Percentiles rank a stretch among this genome's conserved stretches.
Conservation (phyloP, 2,888 invertebrate genomes). For the Tachina fera region DNA sequence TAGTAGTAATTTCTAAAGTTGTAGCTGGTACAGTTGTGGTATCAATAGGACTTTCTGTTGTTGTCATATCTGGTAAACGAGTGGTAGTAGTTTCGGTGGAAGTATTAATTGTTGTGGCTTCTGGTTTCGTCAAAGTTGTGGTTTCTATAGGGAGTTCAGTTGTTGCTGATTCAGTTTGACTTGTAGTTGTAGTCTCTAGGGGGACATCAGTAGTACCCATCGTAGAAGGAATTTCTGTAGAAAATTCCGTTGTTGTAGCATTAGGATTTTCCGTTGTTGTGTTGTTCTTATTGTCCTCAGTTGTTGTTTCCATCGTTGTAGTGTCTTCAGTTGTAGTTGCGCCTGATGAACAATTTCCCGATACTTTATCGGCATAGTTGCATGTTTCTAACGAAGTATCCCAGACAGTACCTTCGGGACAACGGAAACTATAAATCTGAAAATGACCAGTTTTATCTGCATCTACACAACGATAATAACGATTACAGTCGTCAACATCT, state of each 20-base stretch:
- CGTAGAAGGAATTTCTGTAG: slow-evolving; percentile 60
- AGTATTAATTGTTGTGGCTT: slow-evolving; percentile 59
- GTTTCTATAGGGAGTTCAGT: slow-evolving; percentile 34
- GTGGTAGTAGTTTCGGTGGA: slow-evolving; percentile 58
- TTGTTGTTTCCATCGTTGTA: slow-evolving; percentile 71
- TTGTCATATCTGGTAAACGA: slow-evolving; percentile 70
- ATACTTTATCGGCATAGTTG: slow-evolving; percentile 80
- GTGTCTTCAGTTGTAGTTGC: slow-evolving; percentile 52
- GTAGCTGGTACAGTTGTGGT: slow-evolving; percentile 56
- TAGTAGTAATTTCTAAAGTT: slow-evolving; percentile 82
- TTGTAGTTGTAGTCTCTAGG: slow-evolving; percentile 67
- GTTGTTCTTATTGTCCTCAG: slow-evolving; percentile 48
- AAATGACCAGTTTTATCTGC: slow-evolving; percentile 81
- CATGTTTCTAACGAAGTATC: slow-evolving; percentile 85
- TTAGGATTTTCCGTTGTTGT: slow-evolving; percentile 58
- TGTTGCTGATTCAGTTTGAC: slow-evolving; percentile 36
- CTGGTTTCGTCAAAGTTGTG: slow-evolving; percentile 68
- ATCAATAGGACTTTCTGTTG: slow-evolving; percentile 60
- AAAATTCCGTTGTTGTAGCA: slow-evolving; percentile 59
- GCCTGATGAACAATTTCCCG: slow-evolving; percentile 78
- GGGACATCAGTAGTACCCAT: slow-evolving; percentile 31
- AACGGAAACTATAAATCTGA: slow-evolving; percentile 84
- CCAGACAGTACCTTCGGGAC: slow-evolving; percentile 85
- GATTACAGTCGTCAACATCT: slow-evolving; percentile 84
- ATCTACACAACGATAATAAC: slow-evolving; percentile 85